Evolutionary conservation across 2,888 invertebrate genomes (phyloP).

Genomic region (Drosophila flavopinicola): DNA sequence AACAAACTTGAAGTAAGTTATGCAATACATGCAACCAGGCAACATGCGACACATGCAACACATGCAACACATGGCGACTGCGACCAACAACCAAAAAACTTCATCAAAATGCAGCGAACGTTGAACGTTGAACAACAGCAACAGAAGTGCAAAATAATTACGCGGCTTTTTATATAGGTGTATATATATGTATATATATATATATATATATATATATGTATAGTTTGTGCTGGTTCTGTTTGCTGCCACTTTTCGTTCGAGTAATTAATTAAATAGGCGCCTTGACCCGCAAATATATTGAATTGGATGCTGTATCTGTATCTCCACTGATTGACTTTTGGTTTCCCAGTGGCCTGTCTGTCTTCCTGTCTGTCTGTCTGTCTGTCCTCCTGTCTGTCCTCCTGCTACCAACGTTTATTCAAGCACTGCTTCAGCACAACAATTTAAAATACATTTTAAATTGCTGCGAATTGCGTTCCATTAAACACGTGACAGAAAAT

Average conservation of each 20-base stretch:
- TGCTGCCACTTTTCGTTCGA: constrained; percentile 51
- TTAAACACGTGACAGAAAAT: constrained; percentile 13
- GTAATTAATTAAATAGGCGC: constrained; percentile 79
- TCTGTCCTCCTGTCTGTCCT: background rate
- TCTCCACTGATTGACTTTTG: constrained; percentile 74
- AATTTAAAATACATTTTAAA: constrained; percentile 46
- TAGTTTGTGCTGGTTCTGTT: constrained; percentile 10
- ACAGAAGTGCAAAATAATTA: constrained; percentile 73
- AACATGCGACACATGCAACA: constrained; percentile 53
- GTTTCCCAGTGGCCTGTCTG: constrained; percentile 37
- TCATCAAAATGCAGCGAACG: constrained; percentile 60
- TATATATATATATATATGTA: too few species aligned
- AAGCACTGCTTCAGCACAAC: constrained; percentile 31
- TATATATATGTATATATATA: too few species aligned
- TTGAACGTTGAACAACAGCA: constrained; percentile 50
- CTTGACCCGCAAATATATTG: constrained; percentile 72
- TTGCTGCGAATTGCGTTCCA: constrained; percentile 29
- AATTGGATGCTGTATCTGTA: constrained; percentile 53
- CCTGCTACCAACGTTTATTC: constrained; percentile 51
- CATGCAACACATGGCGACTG: constrained; percentile 22
- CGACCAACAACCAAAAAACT: constrained; percentile 41
- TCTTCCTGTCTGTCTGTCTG: too few species aligned
- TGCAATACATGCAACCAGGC: constrained; percentile 50
- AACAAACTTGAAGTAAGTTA: constrained; percentile 70
- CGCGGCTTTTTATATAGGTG: constrained; percentile 62